phyloP scores from a whole-genome alignment of 2,797 vertebrate genomes.

The Malacoraja senta region DNA sequence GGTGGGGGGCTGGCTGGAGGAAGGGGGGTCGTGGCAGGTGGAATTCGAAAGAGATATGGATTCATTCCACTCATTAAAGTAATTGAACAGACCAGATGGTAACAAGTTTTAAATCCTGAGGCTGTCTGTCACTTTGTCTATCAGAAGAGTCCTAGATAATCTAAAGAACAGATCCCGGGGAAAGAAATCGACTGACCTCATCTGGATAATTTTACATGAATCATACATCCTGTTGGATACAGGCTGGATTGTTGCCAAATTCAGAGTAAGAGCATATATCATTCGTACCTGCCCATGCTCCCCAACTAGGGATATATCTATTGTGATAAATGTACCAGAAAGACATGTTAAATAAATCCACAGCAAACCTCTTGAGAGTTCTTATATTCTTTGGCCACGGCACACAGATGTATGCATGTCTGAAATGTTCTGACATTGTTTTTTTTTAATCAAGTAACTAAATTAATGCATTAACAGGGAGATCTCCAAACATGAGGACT shows the following conservation, averaged over 20 bases:
- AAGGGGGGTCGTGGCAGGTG: too few relatives aligned
- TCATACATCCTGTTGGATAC: not conserved
- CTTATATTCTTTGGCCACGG: not conserved
- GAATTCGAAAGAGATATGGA: not conserved
- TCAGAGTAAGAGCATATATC: not conserved
- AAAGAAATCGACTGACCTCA: not conserved
- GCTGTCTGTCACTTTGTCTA: conserved; percentile 32
- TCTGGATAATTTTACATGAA: conserved; percentile 15
- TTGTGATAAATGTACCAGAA: not conserved
- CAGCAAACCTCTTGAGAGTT: not conserved
- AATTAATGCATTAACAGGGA: not conserved
- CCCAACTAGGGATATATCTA: not conserved
- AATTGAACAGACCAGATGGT: conserved; percentile 19
- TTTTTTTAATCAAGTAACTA: not conserved
- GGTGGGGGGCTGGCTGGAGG: not conserved
- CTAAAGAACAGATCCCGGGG: not conserved
- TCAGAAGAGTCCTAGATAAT: not conserved
- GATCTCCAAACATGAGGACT: not conserved
- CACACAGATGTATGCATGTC: not conserved
- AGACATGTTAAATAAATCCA: not conserved
- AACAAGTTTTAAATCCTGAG: conserved; percentile 28
- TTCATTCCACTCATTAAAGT: conserved; percentile 19
- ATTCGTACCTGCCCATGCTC: not conserved
- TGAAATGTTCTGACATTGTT: not conserved
- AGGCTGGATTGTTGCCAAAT: not conserved